These are phyloP conservation scores for Drosophila nigromelanica DNA, from an alignment of 1,140 invertebrate genomes.

Conservation along the genomic window DNA sequence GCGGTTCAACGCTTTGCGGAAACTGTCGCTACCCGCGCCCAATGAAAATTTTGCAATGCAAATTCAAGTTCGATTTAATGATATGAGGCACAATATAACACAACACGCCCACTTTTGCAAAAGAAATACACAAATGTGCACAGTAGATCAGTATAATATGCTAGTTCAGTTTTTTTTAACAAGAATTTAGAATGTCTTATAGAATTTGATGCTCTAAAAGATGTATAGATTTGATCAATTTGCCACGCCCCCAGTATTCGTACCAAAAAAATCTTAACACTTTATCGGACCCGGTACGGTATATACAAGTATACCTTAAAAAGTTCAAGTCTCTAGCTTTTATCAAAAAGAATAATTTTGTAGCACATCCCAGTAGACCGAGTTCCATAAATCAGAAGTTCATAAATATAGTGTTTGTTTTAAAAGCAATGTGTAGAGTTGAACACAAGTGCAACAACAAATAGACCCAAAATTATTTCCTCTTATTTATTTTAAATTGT, in stretches of 20 bases:
- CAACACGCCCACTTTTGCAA: conserved; percentile 34
- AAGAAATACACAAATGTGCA: background rate
- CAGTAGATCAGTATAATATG: no score
- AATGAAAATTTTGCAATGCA: conserved; percentile 39
- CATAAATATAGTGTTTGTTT: background rate
- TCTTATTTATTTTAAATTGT: conserved; percentile 25
- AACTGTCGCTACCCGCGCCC: conserved; percentile 18
- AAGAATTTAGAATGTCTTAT: no score
- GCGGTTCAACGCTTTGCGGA: conserved; percentile 48
- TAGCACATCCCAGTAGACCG: conserved; percentile 15
- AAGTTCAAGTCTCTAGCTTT: no score
- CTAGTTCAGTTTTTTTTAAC: no score
- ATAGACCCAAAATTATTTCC: conserved; percentile 45
- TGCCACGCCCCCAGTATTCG: no score
- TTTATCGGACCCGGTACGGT: no score
- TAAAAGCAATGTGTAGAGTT: background rate
- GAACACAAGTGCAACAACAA: conserved; percentile 24
- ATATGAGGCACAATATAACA: background rate
- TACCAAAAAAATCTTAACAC: no score
- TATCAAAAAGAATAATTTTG: no score
- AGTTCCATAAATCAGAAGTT: background rate
- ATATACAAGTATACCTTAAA: no score
- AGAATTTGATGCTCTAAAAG: no score
- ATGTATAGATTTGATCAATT: no score
- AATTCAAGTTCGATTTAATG: conserved; percentile 31